Conservation (phyloP, 2,888 invertebrate genomes). For the Drosophila sordidapex region DNA sequence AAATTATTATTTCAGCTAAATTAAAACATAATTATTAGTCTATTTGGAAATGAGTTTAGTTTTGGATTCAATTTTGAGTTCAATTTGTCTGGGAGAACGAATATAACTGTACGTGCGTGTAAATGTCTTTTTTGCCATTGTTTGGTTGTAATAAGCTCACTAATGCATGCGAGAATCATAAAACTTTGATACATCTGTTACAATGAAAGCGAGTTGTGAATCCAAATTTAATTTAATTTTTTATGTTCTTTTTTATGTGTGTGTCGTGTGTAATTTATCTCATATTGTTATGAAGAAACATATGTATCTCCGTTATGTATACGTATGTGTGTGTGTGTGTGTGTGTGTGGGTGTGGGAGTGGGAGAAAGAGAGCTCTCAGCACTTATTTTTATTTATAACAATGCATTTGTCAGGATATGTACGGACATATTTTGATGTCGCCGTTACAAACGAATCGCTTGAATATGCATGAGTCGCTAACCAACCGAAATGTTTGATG, state of each 20-base stretch:
- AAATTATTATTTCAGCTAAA: neutral
- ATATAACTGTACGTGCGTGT: neutral
- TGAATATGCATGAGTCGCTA: constrained; percentile 55
- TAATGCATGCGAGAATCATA: constrained; percentile 22
- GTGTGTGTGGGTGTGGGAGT: constrained; percentile 11
- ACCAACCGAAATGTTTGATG: constrained; percentile 47
- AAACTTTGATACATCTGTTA: constrained; percentile 50
- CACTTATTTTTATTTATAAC: constrained; percentile 52
- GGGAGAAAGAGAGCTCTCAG: constrained; percentile 4
- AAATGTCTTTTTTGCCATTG: neutral
- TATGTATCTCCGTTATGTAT: neutral
- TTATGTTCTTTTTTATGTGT: constrained; percentile 41
- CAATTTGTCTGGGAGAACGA: neutral
- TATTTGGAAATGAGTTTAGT: neutral
- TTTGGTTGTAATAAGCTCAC: constrained; percentile 35
- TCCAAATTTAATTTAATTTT: constrained; percentile 51
- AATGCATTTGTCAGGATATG: constrained; percentile 57
- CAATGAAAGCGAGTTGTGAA: constrained; percentile 35
- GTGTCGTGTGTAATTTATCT: constrained; percentile 22
- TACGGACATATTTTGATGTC: constrained; percentile 15
- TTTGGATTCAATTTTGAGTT: neutral
- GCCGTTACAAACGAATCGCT: constrained; percentile 11
- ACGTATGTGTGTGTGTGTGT: constrained; percentile 19
- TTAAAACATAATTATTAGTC: neutral
- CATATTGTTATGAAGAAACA: constrained; percentile 12